Percentiles rank a stretch among this genome's conserved stretches.
Evolutionary conservation across 1,140 invertebrate genomes (phyloP).

Genomic region (Cardiocondyla obscurior): DNA sequence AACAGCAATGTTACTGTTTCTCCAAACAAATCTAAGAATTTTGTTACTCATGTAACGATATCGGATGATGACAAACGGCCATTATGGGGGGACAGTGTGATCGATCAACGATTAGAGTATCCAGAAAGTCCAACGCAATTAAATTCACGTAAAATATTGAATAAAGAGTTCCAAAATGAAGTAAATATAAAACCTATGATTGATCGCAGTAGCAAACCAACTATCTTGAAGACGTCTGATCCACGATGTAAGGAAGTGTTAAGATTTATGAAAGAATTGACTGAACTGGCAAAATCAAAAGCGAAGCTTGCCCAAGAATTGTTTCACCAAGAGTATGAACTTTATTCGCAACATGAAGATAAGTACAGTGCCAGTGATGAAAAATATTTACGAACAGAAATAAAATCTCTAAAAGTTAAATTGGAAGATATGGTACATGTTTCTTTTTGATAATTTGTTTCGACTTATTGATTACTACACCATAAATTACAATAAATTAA

Average conservation of each 20-base stretch:
- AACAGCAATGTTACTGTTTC: slow-evolving; percentile 13
- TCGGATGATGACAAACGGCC: slow-evolving; percentile 4
- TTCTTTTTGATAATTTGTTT: neutral
- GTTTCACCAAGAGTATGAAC: slow-evolving; percentile 56
- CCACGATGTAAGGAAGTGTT: slow-evolving; percentile 56
- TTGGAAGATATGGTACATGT: slow-evolving; percentile 60
- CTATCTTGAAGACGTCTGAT: slow-evolving; percentile 1
- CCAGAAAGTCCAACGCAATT: neutral
- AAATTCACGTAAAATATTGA: slow-evolving; percentile 39
- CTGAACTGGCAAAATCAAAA: slow-evolving; percentile 63
- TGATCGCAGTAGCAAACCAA: slow-evolving; percentile 76
- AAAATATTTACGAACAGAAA: slow-evolving; percentile 35
- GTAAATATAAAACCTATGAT: slow-evolving; percentile 61
- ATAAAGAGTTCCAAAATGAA: slow-evolving; percentile 37
- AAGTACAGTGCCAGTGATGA: slow-evolving; percentile 52
- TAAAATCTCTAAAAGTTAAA: slow-evolving; percentile 50
- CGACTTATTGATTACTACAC: neutral
- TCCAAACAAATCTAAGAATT: slow-evolving; percentile 32
- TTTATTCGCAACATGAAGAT: slow-evolving; percentile 37
- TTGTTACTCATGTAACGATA: slow-evolving; percentile 21
- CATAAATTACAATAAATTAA: neutral
- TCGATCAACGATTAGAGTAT: neutral
- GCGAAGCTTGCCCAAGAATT: slow-evolving; percentile 67
- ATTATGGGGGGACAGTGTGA: neutral
- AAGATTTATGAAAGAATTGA: slow-evolving; percentile 58